Evolutionary conservation across 1,140 invertebrate species (phyloP), one percentile per base, ranked within the genome.

Genomic region (Arctopsyche grandis): DNA sequence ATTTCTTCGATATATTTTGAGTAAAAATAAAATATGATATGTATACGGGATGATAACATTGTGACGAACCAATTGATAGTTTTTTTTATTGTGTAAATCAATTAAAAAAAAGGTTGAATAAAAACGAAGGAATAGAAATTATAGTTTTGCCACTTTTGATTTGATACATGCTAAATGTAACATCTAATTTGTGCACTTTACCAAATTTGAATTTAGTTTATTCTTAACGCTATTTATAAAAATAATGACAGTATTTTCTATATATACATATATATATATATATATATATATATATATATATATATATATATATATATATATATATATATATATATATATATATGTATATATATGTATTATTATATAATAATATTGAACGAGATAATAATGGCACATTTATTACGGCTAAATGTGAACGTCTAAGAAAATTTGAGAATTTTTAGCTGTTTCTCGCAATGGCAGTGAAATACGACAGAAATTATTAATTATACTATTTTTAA

Each of bases 351-450:
- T 52, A 52, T 52, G 12, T 66, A 66, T 66, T 38, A 38, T 66
- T 12, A 24, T 26, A 4, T 29, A 22, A 21, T 66, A 66, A 66
- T 66, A 22, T 66, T 66, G 19, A 66, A 66, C 63, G 24, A 24
- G 63, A 66, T 66, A 66, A 66, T 66, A 66, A 66, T 66, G 63
- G 63, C 63, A 66, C 63, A 66, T 66, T 66, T 14, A 66, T 66
- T 66, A 52, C 48, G 16, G 12, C 48, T 52, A 52, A 38, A 16
- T 12, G 48, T 12, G 48, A 52, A 38, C 16, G 10, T 52, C 48
- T 52, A 52, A 52, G 48, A 14, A 52, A 52, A 52, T 12, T 52
- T 52, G 10, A 12, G 48, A 12, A 46, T 52, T 52, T 52, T 52
- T 52, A 14, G 10, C 48, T 1, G 16, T 52, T 52, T 52, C 16